Percentiles rank a stretch among this genome's conserved stretches.
These are phyloP conservation scores for Serranus cabrilla DNA, from an alignment of 2,797 vertebrate genomes.

Conservation along the genomic window DNA sequence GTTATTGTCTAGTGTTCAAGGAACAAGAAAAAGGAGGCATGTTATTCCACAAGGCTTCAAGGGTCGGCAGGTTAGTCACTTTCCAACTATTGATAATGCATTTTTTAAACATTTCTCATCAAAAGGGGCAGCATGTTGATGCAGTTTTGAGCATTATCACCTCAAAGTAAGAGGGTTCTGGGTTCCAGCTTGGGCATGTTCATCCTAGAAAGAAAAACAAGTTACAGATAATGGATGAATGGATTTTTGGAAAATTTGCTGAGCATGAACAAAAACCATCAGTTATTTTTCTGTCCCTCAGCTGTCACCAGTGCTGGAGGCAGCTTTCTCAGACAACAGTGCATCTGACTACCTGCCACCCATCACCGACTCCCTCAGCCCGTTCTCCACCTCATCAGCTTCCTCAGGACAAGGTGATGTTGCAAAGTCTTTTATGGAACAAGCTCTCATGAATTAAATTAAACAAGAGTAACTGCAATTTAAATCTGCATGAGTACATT, in stretches of 20 bases:
- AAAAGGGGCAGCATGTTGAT: background rate
- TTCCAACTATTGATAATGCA: background rate
- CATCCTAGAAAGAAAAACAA: too few relatives aligned
- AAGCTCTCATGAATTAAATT: background rate
- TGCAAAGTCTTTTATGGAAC: background rate
- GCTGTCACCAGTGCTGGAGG: slow-evolving; percentile 86
- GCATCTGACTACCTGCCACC: slow-evolving; percentile 74
- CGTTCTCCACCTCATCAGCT: slow-evolving; percentile 67
- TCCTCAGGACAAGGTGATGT: slow-evolving; percentile 61
- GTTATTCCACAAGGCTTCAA: slow-evolving; percentile 68
- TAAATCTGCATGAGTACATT: background rate
- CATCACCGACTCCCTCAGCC: slow-evolving; percentile 55
- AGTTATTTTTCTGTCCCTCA: slow-evolving; percentile 44
- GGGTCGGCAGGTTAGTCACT: slow-evolving; percentile 68
- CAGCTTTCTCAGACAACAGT: slow-evolving; percentile 79
- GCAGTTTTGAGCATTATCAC: background rate
- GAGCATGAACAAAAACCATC: background rate
- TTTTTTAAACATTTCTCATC: background rate
- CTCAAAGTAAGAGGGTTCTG: background rate
- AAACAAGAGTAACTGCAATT: background rate
- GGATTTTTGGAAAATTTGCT: background rate
- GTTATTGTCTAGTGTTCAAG: slow-evolving; percentile 65
- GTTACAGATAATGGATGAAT: background rate
- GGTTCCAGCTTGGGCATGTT: background rate
- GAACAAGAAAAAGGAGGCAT: slow-evolving; percentile 67